Evolutionary conservation across 2,888 invertebrate genomes (phyloP), one percentile per base, ranked within the genome.

Genomic region (Calliphora vomitoria): DNA sequence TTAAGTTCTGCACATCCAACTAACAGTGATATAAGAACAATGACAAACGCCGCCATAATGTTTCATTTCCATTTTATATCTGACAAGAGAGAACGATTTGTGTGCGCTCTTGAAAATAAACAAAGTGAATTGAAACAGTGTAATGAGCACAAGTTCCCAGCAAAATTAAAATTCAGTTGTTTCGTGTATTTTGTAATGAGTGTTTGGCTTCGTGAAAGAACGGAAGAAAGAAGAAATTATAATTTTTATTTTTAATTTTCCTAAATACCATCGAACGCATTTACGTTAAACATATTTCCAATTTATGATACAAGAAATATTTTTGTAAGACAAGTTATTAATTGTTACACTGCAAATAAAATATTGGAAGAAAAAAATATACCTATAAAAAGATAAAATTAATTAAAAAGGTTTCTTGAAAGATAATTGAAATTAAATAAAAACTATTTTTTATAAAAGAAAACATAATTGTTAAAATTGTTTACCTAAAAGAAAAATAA

Each of bases 41-140:
- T 82, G 53, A 31, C n/a, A 69, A 81, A 62, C 79, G 85, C 84
- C 79, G 86, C 86, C 88, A 89, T 89, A 75, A 80, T 88, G 88
- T 89, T 88, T 88, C 82, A 66, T 15, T n/a, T 47, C 64, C 74
- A 72, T 15, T 53, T 41, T n/a, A 38, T 81, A 44, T 31, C 15
- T 10, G 8, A 15, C 50, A 62, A 80, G 35, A 35, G 60, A 71
- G 69, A 60, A 64, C 55, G 35, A 75, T n/a, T 47, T 25, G 18
- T 62, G 50, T 8, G 2, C 38, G 38, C 35, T 38, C 74, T 66
- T 41, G 4, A 35, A 66, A 76, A 10, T 8, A 53, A 25, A 53
- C 72, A 44, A 13, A 53, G 8, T 53, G 35, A 44, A 85, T 35
- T 58, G 80, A 69, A 82, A 87, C 82, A 53, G 15, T 50, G 55